Base-by-base conservation (phyloP, 2,113 vertebrate genomes). In the Sakesphorus luctuosus region DNA sequence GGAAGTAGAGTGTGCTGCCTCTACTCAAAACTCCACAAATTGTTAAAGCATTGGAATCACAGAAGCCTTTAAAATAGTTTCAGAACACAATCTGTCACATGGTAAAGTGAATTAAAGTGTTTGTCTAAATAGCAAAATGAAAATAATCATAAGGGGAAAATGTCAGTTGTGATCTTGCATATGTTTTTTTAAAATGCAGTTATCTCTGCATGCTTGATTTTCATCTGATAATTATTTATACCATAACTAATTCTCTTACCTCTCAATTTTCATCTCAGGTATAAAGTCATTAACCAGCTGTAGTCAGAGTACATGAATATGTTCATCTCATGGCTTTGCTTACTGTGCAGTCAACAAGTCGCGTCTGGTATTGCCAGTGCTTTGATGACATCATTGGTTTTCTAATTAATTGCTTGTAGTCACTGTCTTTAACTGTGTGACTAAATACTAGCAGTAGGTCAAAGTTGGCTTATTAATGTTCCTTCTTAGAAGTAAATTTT, bases 191-290 rank as follows among this genome's bases (percentile, higher is more conserved):
- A 2, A 18, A 50, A 72, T 21, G 31, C 61, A 17, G 23, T 79
- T 95, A 10, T n/a, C 33, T 77, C 83, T 4, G 1, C 33, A 6
- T 65, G 24, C 33, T 49, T 79, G 18, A 40, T 85, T 56, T 72
- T 65, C 62, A 65, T 84, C 50, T 92, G 73, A 3, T 44, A 66
- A 55, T 78, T 86, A 83, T 20, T 90, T 92, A 75, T 13, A 61
- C 33, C 61, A 43, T 89, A 81, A 61, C 40, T 87, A 72, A 44
- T 68, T 87, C 62, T 94, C 67, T 97, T 94, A 92, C 90, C 83
- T 94, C 93, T 93, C 62, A 46, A 4, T 84, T 92, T 84, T 93
- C 93, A 95, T 96, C 96, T 96, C 94, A 79, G 96, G 96, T 96
- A 90, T 84, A 68, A 86, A 67, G 61, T 90, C 88, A 90, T 68